phyloP scores from a whole-genome alignment of 2,888 invertebrate genomes.

The Pandemis corylana region DNA sequence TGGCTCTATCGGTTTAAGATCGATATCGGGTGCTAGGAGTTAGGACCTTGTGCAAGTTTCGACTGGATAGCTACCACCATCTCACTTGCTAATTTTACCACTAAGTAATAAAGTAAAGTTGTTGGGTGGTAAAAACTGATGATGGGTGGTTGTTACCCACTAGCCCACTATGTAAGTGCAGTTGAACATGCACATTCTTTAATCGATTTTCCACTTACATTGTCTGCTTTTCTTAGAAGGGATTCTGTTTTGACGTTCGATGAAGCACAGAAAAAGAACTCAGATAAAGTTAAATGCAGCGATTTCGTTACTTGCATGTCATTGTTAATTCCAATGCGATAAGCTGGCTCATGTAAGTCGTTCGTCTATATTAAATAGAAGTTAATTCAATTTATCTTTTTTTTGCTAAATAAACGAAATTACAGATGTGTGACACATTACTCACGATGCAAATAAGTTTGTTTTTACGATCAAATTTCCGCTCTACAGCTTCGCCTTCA shows the following conservation, averaged over 20 bases:
- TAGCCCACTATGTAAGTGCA: background rate
- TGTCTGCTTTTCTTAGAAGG: background rate
- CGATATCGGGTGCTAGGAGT: too few relatives aligned
- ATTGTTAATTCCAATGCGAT: background rate
- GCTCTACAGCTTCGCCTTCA: background rate
- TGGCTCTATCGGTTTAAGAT: too few relatives aligned
- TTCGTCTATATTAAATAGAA: background rate
- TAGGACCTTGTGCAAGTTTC: too few relatives aligned
- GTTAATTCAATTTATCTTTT: background rate
- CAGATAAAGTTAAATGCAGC: background rate
- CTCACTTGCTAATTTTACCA: too few relatives aligned
- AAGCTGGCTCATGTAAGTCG: background rate
- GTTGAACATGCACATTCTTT: background rate
- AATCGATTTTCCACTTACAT: conserved; percentile 4
- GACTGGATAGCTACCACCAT: too few relatives aligned
- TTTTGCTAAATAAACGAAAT: background rate
- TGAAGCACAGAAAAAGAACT: background rate
- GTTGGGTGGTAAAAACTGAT: too few relatives aligned
- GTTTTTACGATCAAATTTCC: background rate
- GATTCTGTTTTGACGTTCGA: background rate
- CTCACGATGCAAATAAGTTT: background rate
- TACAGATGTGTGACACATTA: background rate
- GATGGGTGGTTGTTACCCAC: background rate
- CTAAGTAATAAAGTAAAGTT: too few relatives aligned
- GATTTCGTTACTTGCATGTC: background rate